Base-by-base conservation (phyloP, 1,140 invertebrate species). In the Cydia pomonella region DNA sequence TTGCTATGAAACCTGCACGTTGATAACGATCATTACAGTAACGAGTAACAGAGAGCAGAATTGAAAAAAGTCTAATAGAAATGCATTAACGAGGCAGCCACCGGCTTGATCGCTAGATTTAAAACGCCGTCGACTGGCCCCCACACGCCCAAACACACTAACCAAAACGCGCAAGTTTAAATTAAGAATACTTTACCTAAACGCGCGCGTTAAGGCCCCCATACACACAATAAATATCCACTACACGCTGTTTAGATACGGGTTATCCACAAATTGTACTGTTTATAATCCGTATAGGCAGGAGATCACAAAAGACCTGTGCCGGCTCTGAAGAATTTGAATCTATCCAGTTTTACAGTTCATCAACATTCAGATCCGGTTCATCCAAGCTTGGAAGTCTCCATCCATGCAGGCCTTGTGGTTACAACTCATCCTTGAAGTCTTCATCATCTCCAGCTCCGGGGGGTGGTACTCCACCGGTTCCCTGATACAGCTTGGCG, bases 401-500 rank as follows among this genome's bases (percentile, higher is more conserved):
- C 27, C 50, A 13, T 18, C 23, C n/a, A n/a, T 13, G 23, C 80
- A 89, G 87, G 89, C 86, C 84, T 82, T 88, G 82, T 74, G 79
- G 80, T 97, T 97, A 98, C 94, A 98, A 94, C 91, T 98, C 97
- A 88, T 98, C 97, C 88, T 97, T 97, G 83, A 97, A 94, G 87
- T 97, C 96, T 41, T 97, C 97, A 38, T 96, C 96, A 0, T 96
- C 96, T 5, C 89, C 94, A 1, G 93, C 94, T 3, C 95, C 94
- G 23, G 96, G 95, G 73, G 96, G 95, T 3, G 96, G 95, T n/a
- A 95, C 95, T 72, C 96, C 96, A 25, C 96, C 97, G 63, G 96
- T 94, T 62, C 96, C 96, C 88, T 98, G 97, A 93, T 99, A 99
- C 69, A 99, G 93, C 94, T 99, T 99, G 21, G 98, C 96, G 86